Conservation (phyloP, 2,113 vertebrate species). For the Cottus gobio region DNA sequence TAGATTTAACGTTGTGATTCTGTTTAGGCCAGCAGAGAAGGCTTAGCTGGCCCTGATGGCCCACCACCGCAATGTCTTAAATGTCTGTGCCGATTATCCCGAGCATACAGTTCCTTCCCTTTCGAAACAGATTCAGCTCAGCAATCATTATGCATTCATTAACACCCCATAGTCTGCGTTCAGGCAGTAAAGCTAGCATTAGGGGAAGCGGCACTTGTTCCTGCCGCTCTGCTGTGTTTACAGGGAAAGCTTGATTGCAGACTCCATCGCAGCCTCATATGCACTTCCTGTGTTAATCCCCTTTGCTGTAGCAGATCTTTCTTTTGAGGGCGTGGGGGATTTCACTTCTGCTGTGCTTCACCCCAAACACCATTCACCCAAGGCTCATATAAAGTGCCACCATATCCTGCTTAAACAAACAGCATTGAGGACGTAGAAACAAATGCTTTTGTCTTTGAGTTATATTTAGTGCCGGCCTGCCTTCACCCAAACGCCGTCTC, state of each 20-base stretch:
- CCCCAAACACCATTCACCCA: constrained; percentile 69
- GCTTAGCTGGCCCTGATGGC: too few species aligned
- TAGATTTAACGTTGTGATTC: too few species aligned
- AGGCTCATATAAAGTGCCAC: constrained; percentile 60
- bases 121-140: constrained; percentile 38
- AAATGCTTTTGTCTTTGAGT: constrained; percentile 79
- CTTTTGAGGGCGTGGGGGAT: constrained; percentile 54
- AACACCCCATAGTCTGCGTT: constrained; percentile 46
- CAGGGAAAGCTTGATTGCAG: constrained; percentile 71
- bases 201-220: constrained; percentile 67
- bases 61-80: neutral
- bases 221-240: constrained; percentile 71
- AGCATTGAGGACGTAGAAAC: constrained; percentile 75
- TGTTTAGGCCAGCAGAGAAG: too few species aligned
- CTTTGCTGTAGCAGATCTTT: constrained; percentile 58
- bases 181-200: constrained; percentile 47
- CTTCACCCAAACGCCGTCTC: constrained; percentile 54
- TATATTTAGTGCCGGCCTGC: constrained; percentile 75
- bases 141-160: constrained; percentile 60
- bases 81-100: constrained; percentile 18
- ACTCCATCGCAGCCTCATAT: constrained; percentile 65
- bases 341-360: constrained; percentile 63
- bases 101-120: constrained; percentile 17
- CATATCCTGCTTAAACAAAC: constrained; percentile 80
- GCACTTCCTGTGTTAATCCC: constrained; percentile 79